Evolutionary conservation across 2,888 invertebrate species (phyloP), one percentile per base, ranked within the genome.

Genomic region (Xestia xanthographa): DNA sequence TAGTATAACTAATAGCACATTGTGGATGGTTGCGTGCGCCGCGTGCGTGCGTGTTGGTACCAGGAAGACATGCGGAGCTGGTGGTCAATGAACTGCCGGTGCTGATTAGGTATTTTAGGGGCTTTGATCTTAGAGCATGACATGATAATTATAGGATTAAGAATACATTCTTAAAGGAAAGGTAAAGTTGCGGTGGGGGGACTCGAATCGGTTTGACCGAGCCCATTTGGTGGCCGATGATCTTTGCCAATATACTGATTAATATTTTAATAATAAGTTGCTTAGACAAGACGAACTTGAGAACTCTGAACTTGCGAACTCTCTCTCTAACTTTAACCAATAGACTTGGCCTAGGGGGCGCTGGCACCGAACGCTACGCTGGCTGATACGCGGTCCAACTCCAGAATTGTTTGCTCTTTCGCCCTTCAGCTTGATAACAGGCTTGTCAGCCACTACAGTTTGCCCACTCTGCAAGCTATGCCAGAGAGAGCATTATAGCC

Each of bases 11-110:
- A 41, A 50, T 45, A 41, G 22, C 11, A 14, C 6, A 34, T 43
- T 34, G 26, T 29, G 38, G n/a, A 38, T 14, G 17, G 29, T 74
- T 38, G 83, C 83, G 72, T 72, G 77, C 38, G 22, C 66, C 50
- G 83, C 72, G 79, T 79, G 81, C 22, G 79, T 12, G 84, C 84
- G 80, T 83, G 83, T 26, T 60, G 9, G 26, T 34, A 79, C 41
- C 53, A 70, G 80, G 84, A 83, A 83, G 80, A 58, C 65, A 60
- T 22, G 34, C 45, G 50, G 45, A 12, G n/a, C 2, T 48, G 68
- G 26, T n/a, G 82, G 72, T 78, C 69, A 73, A 66, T 83, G 72
- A 79, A 83, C 83, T 72, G 63, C 17, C 8, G 8, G 34, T 9
- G 0, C 5, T 67, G 62, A 71, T 53, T 29, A 48, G 9, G n/a